Evolutionary conservation across 2,113 vertebrate genomes (phyloP).

Genomic region (Neogale vison): DNA sequence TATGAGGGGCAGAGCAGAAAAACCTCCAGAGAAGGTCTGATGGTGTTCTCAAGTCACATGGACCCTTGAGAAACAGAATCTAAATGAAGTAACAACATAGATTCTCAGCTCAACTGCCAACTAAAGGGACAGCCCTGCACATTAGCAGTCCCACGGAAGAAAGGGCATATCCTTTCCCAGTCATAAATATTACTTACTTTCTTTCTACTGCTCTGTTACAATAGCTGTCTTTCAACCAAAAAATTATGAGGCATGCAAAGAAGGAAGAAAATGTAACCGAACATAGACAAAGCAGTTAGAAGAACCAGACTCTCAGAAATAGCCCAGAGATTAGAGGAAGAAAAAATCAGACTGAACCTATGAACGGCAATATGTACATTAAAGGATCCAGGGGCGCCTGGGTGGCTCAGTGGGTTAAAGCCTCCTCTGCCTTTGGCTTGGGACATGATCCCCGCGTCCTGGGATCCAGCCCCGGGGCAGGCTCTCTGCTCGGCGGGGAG

Average conservation of each 20-base stretch:
- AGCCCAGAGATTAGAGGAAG: background rate
- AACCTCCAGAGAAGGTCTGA: background rate
- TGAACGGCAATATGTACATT: background rate
- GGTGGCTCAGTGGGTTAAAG: no score
- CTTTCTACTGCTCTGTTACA: background rate
- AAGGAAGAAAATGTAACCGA: background rate
- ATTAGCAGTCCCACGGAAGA: background rate
- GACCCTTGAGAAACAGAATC: background rate
- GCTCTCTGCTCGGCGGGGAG: no score
- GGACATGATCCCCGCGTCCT: no score
- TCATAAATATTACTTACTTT: background rate
- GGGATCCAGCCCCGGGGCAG: no score
- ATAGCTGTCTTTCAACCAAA: background rate
- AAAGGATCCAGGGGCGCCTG: background rate
- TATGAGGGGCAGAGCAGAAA: background rate
- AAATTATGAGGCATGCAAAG: background rate
- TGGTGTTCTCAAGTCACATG: background rate
- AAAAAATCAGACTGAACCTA: background rate
- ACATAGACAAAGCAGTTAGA: background rate
- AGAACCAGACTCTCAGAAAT: background rate
- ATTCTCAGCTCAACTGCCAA: background rate
- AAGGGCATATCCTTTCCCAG: background rate
- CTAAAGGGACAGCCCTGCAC: background rate
- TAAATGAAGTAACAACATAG: background rate
- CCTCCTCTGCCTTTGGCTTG: no score